Base-by-base conservation (phyloP, 2,888 invertebrate species). In the Cosmopolites sordidus region DNA sequence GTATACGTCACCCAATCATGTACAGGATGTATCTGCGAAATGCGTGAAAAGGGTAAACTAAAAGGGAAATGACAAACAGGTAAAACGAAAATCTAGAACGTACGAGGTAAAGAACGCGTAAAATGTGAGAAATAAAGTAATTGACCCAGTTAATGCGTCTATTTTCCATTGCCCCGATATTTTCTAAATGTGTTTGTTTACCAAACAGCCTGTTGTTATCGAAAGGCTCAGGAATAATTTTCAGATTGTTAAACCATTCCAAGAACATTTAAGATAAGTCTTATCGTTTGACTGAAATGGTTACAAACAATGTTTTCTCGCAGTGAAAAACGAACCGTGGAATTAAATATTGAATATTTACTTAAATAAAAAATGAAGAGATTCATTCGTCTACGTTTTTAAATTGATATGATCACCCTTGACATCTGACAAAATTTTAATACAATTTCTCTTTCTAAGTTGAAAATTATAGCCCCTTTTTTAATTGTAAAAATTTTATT, bases 11-110 rank as follows among this genome's bases (percentile, higher is more conserved):
- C 22, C 29, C 12, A 33, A 52, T 52, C 52, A 47, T 42, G 27
- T 43, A 54, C 54, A 54, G 50, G 54, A 54, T 54, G 54, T 29
- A 38, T 22, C 37, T 33, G 43, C 38, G 41, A 49, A 40, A 43
- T 16, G 27, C 18, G 38, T 30, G 22, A 45, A 33, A 55, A 49
- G 48, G 49, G 48, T 50, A 40, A 46, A 37, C 5, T 33, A 33
- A 33, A 12, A 33, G 12, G 33, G 12, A 45, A 50, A 50, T 40
- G 39, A 17, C 22, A 50, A 51, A 51, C 38, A 38, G 30, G 43
- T 37, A 17, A 18, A 12, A 12, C n/a, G 4, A 16, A 9, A 41
- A 30, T 30, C 16, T 16, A 18, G 8, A n/a, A n/a, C n/a, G n/a
- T n/a, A n/a, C n/a, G n/a, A n/a, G n/a, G n/a, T n/a, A n/a, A n/a